These are phyloP conservation scores for Holothuria glaberrima DNA, from an alignment of 35 echinoderm and acorn worm genomes.

Conservation along the genomic window DNA sequence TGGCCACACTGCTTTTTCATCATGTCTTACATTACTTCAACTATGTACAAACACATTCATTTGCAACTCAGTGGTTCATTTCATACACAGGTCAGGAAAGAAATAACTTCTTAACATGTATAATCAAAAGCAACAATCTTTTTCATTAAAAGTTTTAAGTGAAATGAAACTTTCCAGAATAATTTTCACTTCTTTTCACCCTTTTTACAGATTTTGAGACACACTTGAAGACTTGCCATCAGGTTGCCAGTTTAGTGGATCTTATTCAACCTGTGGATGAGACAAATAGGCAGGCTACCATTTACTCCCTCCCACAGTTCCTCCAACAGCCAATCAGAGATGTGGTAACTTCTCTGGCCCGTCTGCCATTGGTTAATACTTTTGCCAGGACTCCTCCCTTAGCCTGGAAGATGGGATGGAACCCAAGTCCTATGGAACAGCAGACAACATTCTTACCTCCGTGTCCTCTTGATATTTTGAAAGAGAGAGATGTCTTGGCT, in stretches of 20 bases:
- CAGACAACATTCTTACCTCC: slow-evolving; percentile 73
- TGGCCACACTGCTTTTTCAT: too few relatives aligned
- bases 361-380: slow-evolving; percentile 85
- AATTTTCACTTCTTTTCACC: neutral
- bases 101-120: too few relatives aligned
- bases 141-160: neutral
- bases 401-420: slow-evolving; percentile 95
- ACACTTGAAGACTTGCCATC: slow-evolving; percentile 72
- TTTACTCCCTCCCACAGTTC: slow-evolving; percentile 77
- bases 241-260: slow-evolving; percentile 70
- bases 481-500: slow-evolving; percentile 88
- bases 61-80: too few relatives aligned
- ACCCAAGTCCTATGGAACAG: slow-evolving; percentile 65
- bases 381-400: slow-evolving; percentile 91
- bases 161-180: neutral
- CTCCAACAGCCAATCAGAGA: slow-evolving; percentile 81
- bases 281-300: slow-evolving; percentile 31
- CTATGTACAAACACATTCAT: too few relatives aligned
- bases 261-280: slow-evolving; percentile 54
- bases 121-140: neutral
- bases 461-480: slow-evolving; percentile 85
- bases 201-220: slow-evolving; percentile 59
- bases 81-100: too few relatives aligned
- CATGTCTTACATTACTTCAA: too few relatives aligned
- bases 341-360: slow-evolving; percentile 75